Evolutionary conservation across 2,113 vertebrate species (phyloP).

Genomic region (Saguinus imperator): DNA sequence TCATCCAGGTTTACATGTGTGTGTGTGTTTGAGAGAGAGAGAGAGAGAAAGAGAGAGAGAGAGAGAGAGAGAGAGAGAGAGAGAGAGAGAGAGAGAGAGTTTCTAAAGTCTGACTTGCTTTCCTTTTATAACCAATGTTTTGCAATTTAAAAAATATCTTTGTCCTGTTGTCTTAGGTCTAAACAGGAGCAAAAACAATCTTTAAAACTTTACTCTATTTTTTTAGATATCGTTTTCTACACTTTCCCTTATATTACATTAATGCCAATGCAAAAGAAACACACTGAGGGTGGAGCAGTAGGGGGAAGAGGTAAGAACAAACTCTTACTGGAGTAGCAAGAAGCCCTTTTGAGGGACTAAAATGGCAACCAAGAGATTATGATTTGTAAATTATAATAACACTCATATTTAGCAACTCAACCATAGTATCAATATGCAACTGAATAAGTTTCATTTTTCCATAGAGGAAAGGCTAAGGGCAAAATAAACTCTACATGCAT

Average conservation of each 20-base stretch:
- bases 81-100: background rate
- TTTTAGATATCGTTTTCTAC: background rate
- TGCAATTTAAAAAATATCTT: constrained; percentile 35
- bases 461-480: constrained; percentile 44
- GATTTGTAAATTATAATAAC: constrained; percentile 60
- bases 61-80: no score
- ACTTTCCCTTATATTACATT: background rate
- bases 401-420: constrained; percentile 55
- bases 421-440: constrained; percentile 42
- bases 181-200: constrained; percentile 11
- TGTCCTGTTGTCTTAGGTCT: background rate
- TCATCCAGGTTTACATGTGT: background rate
- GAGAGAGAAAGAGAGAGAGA: no score
- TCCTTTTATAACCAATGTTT: constrained; percentile 33
- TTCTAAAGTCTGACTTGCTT: background rate
- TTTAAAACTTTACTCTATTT: background rate
- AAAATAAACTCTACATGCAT: constrained; percentile 60
- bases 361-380: constrained; percentile 43
- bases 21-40: no score
- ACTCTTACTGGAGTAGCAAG: constrained; percentile 34
- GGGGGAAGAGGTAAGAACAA: background rate
- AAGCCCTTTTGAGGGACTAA: constrained; percentile 44
- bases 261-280: constrained; percentile 14
- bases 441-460: constrained; percentile 49
- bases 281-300: background rate